phyloP scores from a whole-genome alignment of 2,113 vertebrate species.

The Nematolebias whitei region DNA sequence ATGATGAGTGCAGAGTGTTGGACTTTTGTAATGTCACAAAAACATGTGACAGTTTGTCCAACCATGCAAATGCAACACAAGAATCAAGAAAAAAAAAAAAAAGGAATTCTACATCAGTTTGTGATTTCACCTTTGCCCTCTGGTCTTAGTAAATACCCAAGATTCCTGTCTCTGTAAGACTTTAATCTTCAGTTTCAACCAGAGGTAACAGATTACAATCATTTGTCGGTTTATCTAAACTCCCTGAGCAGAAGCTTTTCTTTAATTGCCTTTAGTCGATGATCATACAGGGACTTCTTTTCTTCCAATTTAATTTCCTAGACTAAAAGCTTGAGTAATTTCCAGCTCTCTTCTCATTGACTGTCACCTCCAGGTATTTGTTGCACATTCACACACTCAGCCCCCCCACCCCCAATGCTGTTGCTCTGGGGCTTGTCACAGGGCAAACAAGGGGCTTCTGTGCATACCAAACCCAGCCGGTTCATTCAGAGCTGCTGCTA shows the following conservation, averaged over 20 bases:
- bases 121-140: conserved; percentile 37
- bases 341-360: conserved; percentile 26
- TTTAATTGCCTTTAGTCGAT: conserved; percentile 6
- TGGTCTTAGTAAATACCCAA: not conserved
- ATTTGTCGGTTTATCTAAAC: conserved; percentile 22
- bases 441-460: conserved; percentile 57
- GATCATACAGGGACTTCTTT: conserved; percentile 12
- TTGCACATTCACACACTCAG: conserved; percentile 23
- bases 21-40: conserved; percentile 16
- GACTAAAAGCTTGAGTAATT: conserved; percentile 24
- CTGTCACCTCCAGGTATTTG: conserved; percentile 26
- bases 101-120: conserved; percentile 34
- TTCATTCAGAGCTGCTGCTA: conserved; percentile 57
- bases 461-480: conserved; percentile 53
- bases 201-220: conserved; percentile 3
- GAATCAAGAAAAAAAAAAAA: conserved; percentile 19
- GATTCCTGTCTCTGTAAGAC: conserved; percentile 19
- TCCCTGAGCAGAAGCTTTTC: conserved; percentile 1
- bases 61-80: conserved; percentile 1
- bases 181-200: conserved; percentile 18
- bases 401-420: conserved; percentile 40
- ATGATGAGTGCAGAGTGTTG: conserved; percentile 1
- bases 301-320: conserved; percentile 18
- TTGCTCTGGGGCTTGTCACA: conserved; percentile 50
- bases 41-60: conserved; percentile 12